Percentiles rank a stretch among this genome's conserved stretches.
Evolutionary conservation across 2,113 vertebrate species (phyloP).

Genomic region (Tautogolabrus adspersus): DNA sequence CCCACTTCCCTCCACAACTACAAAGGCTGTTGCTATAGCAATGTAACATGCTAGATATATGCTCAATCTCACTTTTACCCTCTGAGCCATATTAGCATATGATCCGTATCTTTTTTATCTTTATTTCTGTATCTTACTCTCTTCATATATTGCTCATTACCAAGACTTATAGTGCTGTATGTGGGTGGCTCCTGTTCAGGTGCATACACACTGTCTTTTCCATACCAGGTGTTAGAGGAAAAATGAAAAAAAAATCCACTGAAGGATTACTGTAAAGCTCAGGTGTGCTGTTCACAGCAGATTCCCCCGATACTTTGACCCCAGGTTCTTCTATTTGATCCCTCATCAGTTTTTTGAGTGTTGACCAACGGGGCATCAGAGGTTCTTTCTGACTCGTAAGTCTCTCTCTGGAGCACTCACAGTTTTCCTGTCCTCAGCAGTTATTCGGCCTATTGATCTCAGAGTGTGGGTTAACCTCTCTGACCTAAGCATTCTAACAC

Average conservation of each 20-base stretch:
- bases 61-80: constrained; percentile 67
- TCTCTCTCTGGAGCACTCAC: constrained; percentile 47
- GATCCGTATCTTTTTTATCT: constrained; percentile 50
- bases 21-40: constrained; percentile 80
- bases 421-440: constrained; percentile 66
- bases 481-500: constrained; percentile 32
- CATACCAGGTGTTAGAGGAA: background rate
- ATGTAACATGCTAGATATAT: constrained; percentile 76
- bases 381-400: constrained; percentile 39
- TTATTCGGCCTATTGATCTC: constrained; percentile 67
- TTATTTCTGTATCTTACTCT: constrained; percentile 27
- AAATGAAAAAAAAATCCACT: constrained; percentile 2
- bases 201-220: background rate
- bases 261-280: constrained; percentile 54
- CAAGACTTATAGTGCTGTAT: constrained; percentile 6
- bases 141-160: constrained; percentile 18
- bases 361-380: constrained; percentile 14
- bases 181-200: constrained; percentile 10
- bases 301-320: constrained; percentile 45
- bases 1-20: constrained; percentile 73
- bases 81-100: constrained; percentile 55
- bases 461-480: constrained; percentile 38
- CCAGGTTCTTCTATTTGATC: constrained; percentile 42
- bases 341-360: constrained; percentile 26
- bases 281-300: constrained; percentile 46